Percentiles rank a stretch among this genome's conserved stretches.
phyloP scores from a whole-genome alignment of 1,140 invertebrate species.

The Anastrepha obliqua region DNA sequence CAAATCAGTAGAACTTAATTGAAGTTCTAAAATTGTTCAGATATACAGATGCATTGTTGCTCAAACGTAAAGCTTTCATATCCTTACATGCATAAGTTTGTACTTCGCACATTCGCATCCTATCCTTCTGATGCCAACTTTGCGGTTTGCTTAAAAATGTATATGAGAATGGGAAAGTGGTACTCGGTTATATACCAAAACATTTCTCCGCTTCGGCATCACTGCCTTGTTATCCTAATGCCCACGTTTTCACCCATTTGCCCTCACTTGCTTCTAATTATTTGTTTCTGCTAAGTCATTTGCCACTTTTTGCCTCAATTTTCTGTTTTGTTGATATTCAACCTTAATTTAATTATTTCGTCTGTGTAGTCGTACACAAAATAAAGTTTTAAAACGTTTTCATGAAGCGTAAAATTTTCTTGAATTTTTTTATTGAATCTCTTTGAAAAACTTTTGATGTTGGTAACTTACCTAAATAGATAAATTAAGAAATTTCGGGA shows the following conservation, averaged over 20 bases:
- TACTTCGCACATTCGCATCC: neutral
- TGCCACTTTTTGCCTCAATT: neutral
- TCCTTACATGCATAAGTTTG: neutral
- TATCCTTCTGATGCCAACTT: neutral
- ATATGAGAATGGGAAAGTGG: neutral
- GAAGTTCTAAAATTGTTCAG: neutral
- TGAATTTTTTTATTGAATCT: neutral
- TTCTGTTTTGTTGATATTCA: constrained; percentile 6
- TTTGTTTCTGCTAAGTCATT: neutral
- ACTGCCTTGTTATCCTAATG: neutral
- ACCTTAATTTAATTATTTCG: constrained; percentile 24
- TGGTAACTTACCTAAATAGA: no score
- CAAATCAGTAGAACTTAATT: neutral
- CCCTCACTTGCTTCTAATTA: neutral
- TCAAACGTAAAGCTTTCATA: neutral
- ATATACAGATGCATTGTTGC: neutral
- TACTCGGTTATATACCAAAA: neutral
- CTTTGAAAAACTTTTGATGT: no score
- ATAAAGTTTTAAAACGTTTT: neutral
- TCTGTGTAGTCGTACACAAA: neutral
- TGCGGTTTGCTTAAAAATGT: neutral
- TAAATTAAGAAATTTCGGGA: no score
- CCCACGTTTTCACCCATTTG: neutral
- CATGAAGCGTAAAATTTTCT: neutral
- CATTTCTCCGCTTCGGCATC: neutral